A percentile compares a stretch with the other conserved stretches of the same genome.
These are phyloP conservation scores for Pinctada fucata DNA, from an alignment of 2,888 invertebrate species.

Conservation along the genomic window DNA sequence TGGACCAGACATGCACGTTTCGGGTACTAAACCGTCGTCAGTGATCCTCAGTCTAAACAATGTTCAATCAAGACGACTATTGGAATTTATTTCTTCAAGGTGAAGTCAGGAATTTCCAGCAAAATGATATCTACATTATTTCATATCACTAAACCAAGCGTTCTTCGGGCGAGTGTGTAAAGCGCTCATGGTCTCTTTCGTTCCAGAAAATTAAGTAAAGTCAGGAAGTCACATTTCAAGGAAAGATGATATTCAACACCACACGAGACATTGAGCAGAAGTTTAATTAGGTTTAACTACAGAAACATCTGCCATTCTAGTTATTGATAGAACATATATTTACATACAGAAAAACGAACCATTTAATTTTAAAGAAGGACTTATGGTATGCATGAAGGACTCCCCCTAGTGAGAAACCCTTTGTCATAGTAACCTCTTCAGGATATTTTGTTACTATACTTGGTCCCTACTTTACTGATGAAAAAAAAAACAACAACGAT, in stretches of 20 bases:
- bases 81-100: slow-evolving; percentile 41
- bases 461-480: slow-evolving; percentile 44
- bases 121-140: slow-evolving; percentile 40
- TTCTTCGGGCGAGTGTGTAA: slow-evolving; percentile 41
- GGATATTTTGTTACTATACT: slow-evolving; percentile 40
- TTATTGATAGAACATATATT: slow-evolving; percentile 48
- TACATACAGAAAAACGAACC: slow-evolving; percentile 44
- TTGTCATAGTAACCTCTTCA: slow-evolving; percentile 44
- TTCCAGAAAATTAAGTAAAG: slow-evolving; percentile 29
- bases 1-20: too few relatives aligned
- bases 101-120: slow-evolving; percentile 40
- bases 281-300: slow-evolving; percentile 21
- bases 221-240: slow-evolving; percentile 28
- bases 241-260: slow-evolving; percentile 34
- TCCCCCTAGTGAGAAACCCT: slow-evolving; percentile 42
- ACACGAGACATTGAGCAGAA: slow-evolving; percentile 39
- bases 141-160: slow-evolving; percentile 35
- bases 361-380: slow-evolving; percentile 40
- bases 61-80: slow-evolving; percentile 22
- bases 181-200: slow-evolving; percentile 29
- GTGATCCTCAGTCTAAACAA: too few relatives aligned
- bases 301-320: slow-evolving; percentile 32
- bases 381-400: slow-evolving; percentile 43
- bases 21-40: too few relatives aligned
- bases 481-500: slow-evolving; percentile 41